Evolutionary conservation across 2,113 vertebrate species (phyloP), one percentile per base, ranked within the genome.

Genomic region (Podarcis cretensis): DNA sequence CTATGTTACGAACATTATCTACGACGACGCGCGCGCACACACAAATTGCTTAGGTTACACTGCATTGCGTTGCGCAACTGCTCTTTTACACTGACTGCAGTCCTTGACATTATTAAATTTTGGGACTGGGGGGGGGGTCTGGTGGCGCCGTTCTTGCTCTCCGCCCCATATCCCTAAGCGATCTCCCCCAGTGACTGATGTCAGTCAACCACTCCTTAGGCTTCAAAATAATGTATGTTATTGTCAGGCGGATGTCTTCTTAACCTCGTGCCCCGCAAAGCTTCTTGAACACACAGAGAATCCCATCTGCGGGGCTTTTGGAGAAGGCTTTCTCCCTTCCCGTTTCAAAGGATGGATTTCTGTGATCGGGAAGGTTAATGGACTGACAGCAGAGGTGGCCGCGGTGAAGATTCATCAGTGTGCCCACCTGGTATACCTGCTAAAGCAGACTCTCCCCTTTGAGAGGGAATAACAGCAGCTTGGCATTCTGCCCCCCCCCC

Each of bases 311-410:
- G 3, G 80, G 78, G 76, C 77, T 87, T 59, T 54, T 76, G 87
- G 84, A 84, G 81, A 18, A 23, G n/a, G 59, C 57, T 89, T 12
- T 85, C 91, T 93, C 66, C 40, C 66, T 63, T 89, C 83, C n/a
- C 1, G 2, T 8, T 85, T 74, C 63, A 66, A 30, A 30, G 6
- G 59, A 65, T 68, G 75, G 37, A 71, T 85, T 92, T 86, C 85
- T 69, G 0, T 88, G 16, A 87, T 89, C n/a, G n/a, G 80, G 37
- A 94, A 93, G 74, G 76, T 68, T 82, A 93, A 92, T 92, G 68
- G 43, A 84, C 48, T 77, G 69, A 83, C 59, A 91, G 48, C 21
- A 91, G 48, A 86, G 76, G 35, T 30, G 87, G n/a, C 63, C 89
- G 65, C 23, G 43, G 81, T 85, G 71, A 71, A 88, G 91, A 90